A percentile compares a stretch with the other conserved stretches of the same genome.
Conservation (phyloP, 2,113 vertebrate genomes). For the Lepisosteus osseus region DNA sequence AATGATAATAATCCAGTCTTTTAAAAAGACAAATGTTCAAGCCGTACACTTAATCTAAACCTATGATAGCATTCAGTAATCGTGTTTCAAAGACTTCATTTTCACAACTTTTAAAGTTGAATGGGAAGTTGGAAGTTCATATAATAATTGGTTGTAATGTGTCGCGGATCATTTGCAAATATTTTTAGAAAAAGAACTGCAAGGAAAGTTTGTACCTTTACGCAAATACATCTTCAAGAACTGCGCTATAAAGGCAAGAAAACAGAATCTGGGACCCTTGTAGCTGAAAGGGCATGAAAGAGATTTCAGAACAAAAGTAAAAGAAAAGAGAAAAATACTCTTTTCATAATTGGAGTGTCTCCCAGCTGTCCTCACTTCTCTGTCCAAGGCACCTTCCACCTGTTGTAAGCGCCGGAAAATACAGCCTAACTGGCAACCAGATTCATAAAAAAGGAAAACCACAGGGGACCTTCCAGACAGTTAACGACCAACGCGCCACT, state of each 20-base stretch:
- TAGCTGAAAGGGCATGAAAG: not conserved
- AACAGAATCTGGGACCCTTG: not conserved
- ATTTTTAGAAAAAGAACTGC: conserved; percentile 21
- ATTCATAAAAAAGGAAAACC: conserved; percentile 34
- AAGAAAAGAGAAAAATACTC: conserved; percentile 24
- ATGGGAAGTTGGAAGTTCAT: too few relatives aligned
- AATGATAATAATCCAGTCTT: too few relatives aligned
- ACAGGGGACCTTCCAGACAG: conserved; percentile 21
- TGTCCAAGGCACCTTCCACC: conserved; percentile 48
- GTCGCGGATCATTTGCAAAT: not conserved
- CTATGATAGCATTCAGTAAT: too few relatives aligned
- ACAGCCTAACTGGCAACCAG: not conserved
- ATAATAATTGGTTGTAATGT: too few relatives aligned
- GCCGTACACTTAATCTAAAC: too few relatives aligned
- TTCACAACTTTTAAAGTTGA: too few relatives aligned
- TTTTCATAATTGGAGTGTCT: conserved; percentile 27
- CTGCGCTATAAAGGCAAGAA: not conserved
- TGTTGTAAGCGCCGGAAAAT: conserved; percentile 51
- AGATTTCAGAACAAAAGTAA: not conserved
- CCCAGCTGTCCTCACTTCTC: conserved; percentile 39
- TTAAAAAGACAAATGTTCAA: too few relatives aligned
- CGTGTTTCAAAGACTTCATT: too few relatives aligned
- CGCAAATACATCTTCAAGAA: conserved; percentile 14
- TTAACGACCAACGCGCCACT: conserved; percentile 11
- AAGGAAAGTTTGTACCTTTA: conserved; percentile 15